phyloP scores from a whole-genome alignment of 1,140 invertebrate species.

The Melanaphis sacchari region DNA sequence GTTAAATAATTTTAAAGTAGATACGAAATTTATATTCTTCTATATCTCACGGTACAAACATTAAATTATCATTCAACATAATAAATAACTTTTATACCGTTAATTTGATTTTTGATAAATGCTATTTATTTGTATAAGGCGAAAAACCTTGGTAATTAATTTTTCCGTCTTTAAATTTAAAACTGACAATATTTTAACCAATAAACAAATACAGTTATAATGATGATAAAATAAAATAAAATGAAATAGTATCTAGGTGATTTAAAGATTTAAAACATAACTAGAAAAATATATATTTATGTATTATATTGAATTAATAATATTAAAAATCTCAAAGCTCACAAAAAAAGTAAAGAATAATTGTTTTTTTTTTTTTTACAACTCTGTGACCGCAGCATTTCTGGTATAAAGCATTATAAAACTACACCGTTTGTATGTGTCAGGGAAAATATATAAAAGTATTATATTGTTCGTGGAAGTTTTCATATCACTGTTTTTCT shows the following conservation, averaged over 20 bases:
- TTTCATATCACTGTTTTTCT: neutral
- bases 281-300: neutral
- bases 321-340: neutral
- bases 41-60: neutral
- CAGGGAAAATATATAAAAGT: neutral
- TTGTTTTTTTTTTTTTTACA: neutral
- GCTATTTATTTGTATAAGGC: neutral
- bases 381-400: neutral
- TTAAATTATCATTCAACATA: neutral
- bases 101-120: neutral
- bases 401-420: neutral
- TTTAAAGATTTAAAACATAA: neutral
- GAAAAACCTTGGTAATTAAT: neutral
- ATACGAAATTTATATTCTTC: neutral
- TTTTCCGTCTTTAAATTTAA: neutral
- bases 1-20: neutral
- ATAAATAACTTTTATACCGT: neutral
- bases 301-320: neutral
- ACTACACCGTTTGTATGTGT: neutral
- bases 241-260: too few relatives aligned
- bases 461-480: neutral
- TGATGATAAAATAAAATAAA: neutral
- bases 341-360: neutral
- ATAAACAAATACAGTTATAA: neutral
- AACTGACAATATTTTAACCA: neutral